phyloP scores from a whole-genome alignment of 2,797 vertebrate species.

The Spinibarbus caldwelli region DNA sequence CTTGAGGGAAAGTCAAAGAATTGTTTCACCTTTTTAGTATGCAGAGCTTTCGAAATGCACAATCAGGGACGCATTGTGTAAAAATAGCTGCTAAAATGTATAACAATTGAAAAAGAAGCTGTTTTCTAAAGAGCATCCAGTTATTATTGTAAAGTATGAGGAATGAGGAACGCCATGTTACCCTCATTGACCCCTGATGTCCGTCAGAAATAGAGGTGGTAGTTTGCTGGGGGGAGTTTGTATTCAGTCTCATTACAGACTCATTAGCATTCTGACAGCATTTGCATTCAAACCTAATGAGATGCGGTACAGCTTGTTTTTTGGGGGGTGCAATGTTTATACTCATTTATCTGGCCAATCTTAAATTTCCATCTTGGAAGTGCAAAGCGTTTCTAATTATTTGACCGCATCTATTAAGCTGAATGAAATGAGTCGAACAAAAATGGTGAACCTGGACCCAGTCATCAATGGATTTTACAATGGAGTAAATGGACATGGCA shows the following conservation, averaged over 20 bases:
- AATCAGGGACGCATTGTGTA: constrained; percentile 12
- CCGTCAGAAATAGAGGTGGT: constrained; percentile 15
- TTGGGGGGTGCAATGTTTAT: neutral
- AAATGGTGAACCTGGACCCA: constrained; percentile 25
- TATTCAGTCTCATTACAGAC: constrained; percentile 37
- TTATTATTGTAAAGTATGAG: constrained; percentile 15
- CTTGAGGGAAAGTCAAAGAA: constrained; percentile 12
- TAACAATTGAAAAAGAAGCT: constrained; percentile 20
- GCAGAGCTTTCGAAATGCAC: neutral
- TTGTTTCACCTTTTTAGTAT: constrained; percentile 6
- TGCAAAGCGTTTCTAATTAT: constrained; percentile 42
- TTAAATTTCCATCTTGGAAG: constrained; percentile 41
- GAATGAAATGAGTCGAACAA: constrained; percentile 16
- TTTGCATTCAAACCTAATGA: constrained; percentile 25
- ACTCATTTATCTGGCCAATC: constrained; percentile 38
- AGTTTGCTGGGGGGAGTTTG: constrained; percentile 20
- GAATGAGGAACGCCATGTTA: neutral
- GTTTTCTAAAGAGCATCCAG: constrained; percentile 19
- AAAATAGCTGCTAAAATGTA: constrained; percentile 6
- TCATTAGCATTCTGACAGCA: constrained; percentile 41
- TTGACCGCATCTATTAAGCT: constrained; percentile 21
- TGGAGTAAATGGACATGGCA: constrained; percentile 67
- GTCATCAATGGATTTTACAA: constrained; percentile 43
- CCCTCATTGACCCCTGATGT: constrained; percentile 5
- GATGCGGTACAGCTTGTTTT: constrained; percentile 29